Conservation (phyloP, 2,113 vertebrate genomes). For the Alethe diademata region DNA sequence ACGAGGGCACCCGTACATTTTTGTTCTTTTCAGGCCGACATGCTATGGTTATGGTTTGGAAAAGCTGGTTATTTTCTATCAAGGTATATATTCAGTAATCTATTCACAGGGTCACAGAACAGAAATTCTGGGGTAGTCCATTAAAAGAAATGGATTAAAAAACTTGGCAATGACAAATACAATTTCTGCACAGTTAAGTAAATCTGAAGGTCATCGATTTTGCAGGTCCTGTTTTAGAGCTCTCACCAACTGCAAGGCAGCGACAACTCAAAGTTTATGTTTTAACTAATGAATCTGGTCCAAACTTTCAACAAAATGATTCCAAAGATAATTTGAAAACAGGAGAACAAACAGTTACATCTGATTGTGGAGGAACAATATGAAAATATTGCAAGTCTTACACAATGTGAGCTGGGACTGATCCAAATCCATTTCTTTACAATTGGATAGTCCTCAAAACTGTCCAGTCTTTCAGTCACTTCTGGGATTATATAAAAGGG, state of each 20-base stretch:
- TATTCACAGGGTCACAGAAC: not conserved
- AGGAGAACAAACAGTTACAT: constrained; percentile 20
- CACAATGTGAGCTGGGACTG: constrained; percentile 41
- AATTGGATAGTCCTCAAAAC: constrained; percentile 65
- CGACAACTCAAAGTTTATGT: not conserved
- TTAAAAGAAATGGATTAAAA: not conserved
- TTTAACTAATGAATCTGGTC: constrained; percentile 47
- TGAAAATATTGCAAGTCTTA: not conserved
- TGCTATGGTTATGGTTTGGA: not conserved
- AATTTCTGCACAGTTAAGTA: not conserved
- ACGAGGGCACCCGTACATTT: not conserved
- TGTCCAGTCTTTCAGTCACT: constrained; percentile 60
- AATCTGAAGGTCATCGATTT: constrained; percentile 8
- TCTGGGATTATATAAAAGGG: constrained; percentile 69
- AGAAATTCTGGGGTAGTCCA: not conserved
- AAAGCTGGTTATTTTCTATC: not conserved
- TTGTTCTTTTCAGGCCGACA: not conserved
- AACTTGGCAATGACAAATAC: not conserved
- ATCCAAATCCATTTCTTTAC: constrained; percentile 63
- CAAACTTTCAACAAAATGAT: not conserved
- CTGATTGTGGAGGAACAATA: not conserved
- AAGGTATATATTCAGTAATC: not conserved
- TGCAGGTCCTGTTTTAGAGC: constrained; percentile 1
- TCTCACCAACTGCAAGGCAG: not conserved
- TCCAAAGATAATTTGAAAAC: constrained; percentile 50